phyloP scores from a whole-genome alignment of 92 coral and sea anemone genomes.

The Muricea muricata region DNA sequence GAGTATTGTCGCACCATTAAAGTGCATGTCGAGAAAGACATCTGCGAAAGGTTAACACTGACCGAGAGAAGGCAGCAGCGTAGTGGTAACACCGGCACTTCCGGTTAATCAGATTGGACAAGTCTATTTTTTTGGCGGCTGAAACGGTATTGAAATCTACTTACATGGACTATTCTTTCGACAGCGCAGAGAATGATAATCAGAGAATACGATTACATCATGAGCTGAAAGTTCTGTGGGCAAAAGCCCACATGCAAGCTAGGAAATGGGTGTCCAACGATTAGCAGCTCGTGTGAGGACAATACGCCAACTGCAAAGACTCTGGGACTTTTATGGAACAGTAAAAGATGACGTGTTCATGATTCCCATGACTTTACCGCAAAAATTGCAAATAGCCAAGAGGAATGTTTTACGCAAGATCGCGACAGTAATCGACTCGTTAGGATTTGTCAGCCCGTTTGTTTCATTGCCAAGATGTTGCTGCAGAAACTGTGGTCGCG shows the following conservation, averaged over 20 bases:
- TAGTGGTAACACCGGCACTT: slow-evolving; percentile 69
- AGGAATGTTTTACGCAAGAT: slow-evolving; percentile 27
- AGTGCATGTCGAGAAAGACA: slow-evolving; percentile 52
- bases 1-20: slow-evolving; percentile 57
- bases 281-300: slow-evolving; percentile 21
- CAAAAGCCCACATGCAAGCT: slow-evolving; percentile 57
- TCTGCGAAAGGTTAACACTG: slow-evolving; percentile 36
- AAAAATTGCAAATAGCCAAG: slow-evolving; percentile 50
- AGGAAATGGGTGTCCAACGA: slow-evolving; percentile 63
- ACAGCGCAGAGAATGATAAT: slow-evolving; percentile 49
- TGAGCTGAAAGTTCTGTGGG: slow-evolving; percentile 1
- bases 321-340: slow-evolving; percentile 15
- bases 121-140: slow-evolving; percentile 60
- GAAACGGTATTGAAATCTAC: slow-evolving; percentile 66
- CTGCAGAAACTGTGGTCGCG: background rate
- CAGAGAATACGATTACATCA: slow-evolving; percentile 49
- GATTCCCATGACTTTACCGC: slow-evolving; percentile 30
- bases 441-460: too few relatives aligned
- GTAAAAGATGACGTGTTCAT: slow-evolving; percentile 31
- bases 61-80: slow-evolving; percentile 42
- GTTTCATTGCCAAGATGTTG: slow-evolving; percentile 35
- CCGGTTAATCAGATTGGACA: slow-evolving; percentile 59
- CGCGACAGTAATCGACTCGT: too few relatives aligned
- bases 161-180: slow-evolving; percentile 64
- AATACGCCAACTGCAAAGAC: background rate